Evolutionary conservation across 2,888 invertebrate species (phyloP), one percentile per base, ranked within the genome.

Genomic region (Ceraclea dissimilis): DNA sequence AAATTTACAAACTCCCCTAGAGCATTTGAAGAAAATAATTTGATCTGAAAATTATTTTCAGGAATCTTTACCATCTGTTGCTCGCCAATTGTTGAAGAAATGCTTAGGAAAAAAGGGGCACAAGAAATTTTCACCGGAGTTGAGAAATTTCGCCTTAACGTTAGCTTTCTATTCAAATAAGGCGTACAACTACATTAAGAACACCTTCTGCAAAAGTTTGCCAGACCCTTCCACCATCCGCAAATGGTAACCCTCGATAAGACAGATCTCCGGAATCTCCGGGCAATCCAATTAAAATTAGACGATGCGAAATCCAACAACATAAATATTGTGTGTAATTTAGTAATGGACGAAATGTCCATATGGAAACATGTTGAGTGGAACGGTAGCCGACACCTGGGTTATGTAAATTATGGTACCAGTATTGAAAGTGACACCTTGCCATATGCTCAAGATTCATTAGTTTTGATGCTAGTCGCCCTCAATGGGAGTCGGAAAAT

Each of bases 381-480:
- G 19, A 46, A 46, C 18, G 46, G 46, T 5, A 19, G 11, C 20
- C 18, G 46, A 8, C 46, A 18, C 13, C 8, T 20, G 11, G 46
- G 46, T 19, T 46, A 46, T 46, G 19, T 46, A 18, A 46, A 46
- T 13, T 46, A 46, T 46, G 46, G 46, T 13, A 46, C 20, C 11
- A 11, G 16, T 13, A 10, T 19, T 46, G 20, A 20, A 18, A 46
- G 46, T 46, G 46, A 46, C 16, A 19, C 5, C 2, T 18, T 46
- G 13, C 19, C 20, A 20, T 46, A 46, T 46, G 46, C 46, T 11
- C 46, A 46, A 19, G 46, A 46, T 4, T 17, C 46, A 18, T 46
- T 46, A 19, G 46, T 46, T 20, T 46, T 46, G 8, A 46, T 46
- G 46, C 11, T 46, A 18, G 46, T 46, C 2, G 11, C 19, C 11